Conservation (phyloP, 2,888 invertebrate species). For the Tipula vernalis region DNA sequence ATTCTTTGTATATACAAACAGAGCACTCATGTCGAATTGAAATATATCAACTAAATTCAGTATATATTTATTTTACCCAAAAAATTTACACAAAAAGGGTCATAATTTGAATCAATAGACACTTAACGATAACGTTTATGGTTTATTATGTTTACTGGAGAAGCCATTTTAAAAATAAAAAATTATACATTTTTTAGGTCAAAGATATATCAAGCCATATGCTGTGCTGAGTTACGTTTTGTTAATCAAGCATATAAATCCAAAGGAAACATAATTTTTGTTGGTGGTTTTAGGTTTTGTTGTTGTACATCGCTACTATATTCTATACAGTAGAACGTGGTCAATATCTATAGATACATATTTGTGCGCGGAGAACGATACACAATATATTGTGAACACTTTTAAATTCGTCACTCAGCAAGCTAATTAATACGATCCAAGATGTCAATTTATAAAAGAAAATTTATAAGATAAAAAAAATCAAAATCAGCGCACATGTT, state of each 20-base stretch:
- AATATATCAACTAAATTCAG: neutral
- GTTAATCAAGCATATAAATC: neutral
- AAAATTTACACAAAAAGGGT: neutral
- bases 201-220: neutral
- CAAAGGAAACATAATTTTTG: neutral
- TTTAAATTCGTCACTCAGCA: no score
- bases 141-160: neutral
- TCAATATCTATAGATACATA: neutral
- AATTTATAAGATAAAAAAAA: neutral
- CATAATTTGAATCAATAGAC: neutral
- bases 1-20: neutral
- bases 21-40: neutral
- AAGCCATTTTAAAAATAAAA: neutral
- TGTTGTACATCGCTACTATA: neutral
- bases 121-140: neutral
- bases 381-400: no score
- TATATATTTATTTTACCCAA: neutral
- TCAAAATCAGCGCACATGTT: neutral
- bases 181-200: neutral
- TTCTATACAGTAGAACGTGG: neutral
- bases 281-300: neutral
- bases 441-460: no score
- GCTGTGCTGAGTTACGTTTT: neutral
- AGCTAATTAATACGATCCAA: no score
- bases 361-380: neutral